phyloP scores from a whole-genome alignment of 2,113 vertebrate species.

The Coptodon rendalli region DNA sequence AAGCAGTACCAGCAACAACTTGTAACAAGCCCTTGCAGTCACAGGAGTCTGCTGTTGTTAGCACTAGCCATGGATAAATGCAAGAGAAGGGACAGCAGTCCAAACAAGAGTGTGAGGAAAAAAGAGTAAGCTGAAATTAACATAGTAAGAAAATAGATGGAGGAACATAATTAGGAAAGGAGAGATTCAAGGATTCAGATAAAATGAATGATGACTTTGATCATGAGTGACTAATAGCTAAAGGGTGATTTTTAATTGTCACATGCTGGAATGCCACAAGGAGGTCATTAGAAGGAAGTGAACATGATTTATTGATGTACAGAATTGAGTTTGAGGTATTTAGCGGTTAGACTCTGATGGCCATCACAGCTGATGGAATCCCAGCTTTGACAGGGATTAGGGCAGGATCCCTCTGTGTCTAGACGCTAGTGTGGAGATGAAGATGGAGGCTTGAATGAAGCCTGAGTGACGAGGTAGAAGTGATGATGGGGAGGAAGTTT shows the following conservation, averaged over 20 bases:
- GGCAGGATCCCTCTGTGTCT: too few relatives aligned
- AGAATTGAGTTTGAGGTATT: not conserved
- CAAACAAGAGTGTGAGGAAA: not conserved
- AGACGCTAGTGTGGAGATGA: too few relatives aligned
- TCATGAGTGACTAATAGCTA: not conserved
- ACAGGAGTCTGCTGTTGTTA: not conserved
- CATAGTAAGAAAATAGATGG: not conserved
- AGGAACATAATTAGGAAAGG: not conserved
- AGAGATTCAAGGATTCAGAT: not conserved
- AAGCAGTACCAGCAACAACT: not conserved
- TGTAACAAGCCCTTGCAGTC: not conserved
- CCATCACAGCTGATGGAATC: too few relatives aligned
- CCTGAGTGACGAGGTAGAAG: not conserved
- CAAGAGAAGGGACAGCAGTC: not conserved
- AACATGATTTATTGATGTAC: not conserved
- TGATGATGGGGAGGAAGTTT: not conserved
- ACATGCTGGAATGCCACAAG: not conserved
- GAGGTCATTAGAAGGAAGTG: not conserved
- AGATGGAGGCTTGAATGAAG: too few relatives aligned
- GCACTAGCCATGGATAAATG: not conserved
- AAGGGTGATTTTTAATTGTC: not conserved
- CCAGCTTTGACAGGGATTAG: too few relatives aligned
- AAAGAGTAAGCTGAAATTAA: not conserved
- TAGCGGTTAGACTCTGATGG: too few relatives aligned
- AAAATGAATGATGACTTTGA: not conserved